These are phyloP conservation scores for Leptonema lineaticorne DNA, from an alignment of 1,140 invertebrate species.

Conservation along the genomic window DNA sequence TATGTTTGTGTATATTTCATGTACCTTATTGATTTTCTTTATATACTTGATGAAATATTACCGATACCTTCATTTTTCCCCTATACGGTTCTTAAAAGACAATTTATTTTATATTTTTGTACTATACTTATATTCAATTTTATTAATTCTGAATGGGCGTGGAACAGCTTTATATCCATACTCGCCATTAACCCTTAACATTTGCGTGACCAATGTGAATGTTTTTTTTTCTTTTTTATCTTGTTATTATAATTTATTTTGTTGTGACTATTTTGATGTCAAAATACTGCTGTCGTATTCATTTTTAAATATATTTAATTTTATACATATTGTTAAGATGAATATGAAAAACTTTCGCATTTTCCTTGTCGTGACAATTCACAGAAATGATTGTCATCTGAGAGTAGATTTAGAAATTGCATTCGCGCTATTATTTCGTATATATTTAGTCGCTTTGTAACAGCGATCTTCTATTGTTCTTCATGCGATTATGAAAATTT, in stretches of 20 bases:
- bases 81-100: background rate
- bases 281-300: background rate
- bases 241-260: constrained; percentile 4
- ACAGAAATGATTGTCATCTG: background rate
- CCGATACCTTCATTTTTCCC: background rate
- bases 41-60: too few species aligned
- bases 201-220: background rate
- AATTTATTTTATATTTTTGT: background rate
- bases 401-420: constrained; percentile 7
- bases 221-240: background rate
- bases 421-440: background rate
- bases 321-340: background rate
- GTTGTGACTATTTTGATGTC: background rate
- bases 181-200: background rate
- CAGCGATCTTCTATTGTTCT: background rate
- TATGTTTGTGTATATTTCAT: too few species aligned
- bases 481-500: background rate
- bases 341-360: constrained; percentile 6
- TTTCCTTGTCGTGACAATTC: constrained; percentile 7
- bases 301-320: too few species aligned
- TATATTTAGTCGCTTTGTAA: background rate
- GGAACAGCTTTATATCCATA: constrained; percentile 3
- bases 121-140: background rate
- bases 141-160: background rate
- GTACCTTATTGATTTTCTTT: too few species aligned